Percentiles rank a stretch among this genome's conserved stretches.
phyloP scores from a whole-genome alignment of 2,888 invertebrate species.

The Ophion slaviceki region DNA sequence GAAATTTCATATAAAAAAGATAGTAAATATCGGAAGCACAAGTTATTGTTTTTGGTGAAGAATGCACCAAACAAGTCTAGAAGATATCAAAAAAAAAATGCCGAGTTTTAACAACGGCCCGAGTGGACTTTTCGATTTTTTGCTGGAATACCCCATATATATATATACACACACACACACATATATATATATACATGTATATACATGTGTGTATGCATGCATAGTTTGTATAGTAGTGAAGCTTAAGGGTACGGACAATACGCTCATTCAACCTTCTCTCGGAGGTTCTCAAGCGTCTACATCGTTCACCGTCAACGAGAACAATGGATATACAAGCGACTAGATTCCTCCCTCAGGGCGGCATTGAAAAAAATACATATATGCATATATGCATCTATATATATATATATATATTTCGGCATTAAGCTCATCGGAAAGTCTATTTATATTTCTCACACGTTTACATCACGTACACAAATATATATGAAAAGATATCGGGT shows the following conservation, averaged over 20 bases:
- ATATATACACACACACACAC: neutral
- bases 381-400: neutral
- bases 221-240: slow-evolving; percentile 58
- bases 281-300: slow-evolving; percentile 66
- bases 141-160: too few relatives aligned
- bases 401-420: neutral
- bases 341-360: slow-evolving; percentile 41
- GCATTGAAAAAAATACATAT: slow-evolving; percentile 16
- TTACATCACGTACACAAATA: neutral
- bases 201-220: neutral
- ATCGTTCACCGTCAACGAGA: slow-evolving; percentile 46
- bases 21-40: too few relatives aligned
- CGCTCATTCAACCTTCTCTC: slow-evolving; percentile 75
- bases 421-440: slow-evolving; percentile 15
- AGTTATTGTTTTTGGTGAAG: too few relatives aligned
- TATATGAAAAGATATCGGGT: neutral
- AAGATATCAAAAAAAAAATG: too few relatives aligned
- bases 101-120: too few relatives aligned
- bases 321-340: slow-evolving; percentile 53
- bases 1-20: too few relatives aligned
- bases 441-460: slow-evolving; percentile 46
- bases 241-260: slow-evolving; percentile 75
- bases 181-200: too few relatives aligned
- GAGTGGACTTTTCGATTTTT: too few relatives aligned
- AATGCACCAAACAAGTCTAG: too few relatives aligned